Evolutionary conservation across 2,113 vertebrate genomes (phyloP), one percentile per base, ranked within the genome.

Genomic region (Tragelaphus imberbis): DNA sequence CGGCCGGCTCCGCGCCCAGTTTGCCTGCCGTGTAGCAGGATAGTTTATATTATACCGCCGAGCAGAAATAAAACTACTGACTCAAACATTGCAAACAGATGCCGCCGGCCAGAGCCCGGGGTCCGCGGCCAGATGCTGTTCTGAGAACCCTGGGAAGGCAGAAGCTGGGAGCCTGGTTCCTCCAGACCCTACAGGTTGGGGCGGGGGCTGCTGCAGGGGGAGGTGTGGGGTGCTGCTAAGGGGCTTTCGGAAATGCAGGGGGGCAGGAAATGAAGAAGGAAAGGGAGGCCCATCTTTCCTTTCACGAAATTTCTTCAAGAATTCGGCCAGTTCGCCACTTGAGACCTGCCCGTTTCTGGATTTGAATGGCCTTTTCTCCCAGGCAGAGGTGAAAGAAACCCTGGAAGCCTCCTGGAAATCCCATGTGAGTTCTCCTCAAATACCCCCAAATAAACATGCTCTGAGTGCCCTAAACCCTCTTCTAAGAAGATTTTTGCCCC

Each of bases 31-130:
- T 0, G 93, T 91, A 97, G 77, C 80, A 0, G 27, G 0, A 81
- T 96, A 91, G 97, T 95, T 97, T 92, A 49, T 79, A 23, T 95
- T 89, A 71, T 4, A 75, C 58, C 1, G 49, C 88, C 2, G 44
- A 89, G 98, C 8, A 89, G 97, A 95, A 84, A 91, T 79, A 95
- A 91, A 98, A 98, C 96, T 95, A 96, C 98, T 7, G 94, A 96
- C 93, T 12, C 65, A 77, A 95, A 97, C 97, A 96, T 94, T 97
- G 95, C 97, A 97, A 97, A 79, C 87, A 97, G 97, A 96, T 96
- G 98, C 89, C 13, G 17, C 3, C 1, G 49, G 94, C 82, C 91
- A 28, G 84, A 91, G 90, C 14, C 88, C 40, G 6, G 85, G 44
- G 91, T 21, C 86, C 16, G 5, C 3, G 2, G 68, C 97, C 97